Conservation (phyloP, 2,797 vertebrate species). For the Anisognathus igniventris region DNA sequence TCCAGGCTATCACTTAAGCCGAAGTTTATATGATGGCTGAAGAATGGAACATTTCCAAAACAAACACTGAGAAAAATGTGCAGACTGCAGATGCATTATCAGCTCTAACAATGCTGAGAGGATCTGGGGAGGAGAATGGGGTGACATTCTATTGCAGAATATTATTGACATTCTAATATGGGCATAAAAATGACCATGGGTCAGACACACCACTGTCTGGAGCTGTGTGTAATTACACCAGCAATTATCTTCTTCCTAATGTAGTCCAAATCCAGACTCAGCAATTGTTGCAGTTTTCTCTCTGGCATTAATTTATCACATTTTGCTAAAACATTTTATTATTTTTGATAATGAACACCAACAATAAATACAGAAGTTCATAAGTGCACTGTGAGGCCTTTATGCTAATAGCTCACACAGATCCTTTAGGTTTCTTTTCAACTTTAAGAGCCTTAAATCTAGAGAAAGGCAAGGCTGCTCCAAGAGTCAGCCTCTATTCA, state of each 20-base stretch:
- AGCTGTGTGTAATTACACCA: background rate
- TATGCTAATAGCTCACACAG: background rate
- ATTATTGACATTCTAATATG: background rate
- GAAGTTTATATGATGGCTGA: background rate
- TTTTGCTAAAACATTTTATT: background rate
- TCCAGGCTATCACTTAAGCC: background rate
- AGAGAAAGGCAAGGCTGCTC: background rate
- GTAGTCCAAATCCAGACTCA: background rate
- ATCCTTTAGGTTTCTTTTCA: background rate
- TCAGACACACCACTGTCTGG: background rate
- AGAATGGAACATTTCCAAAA: conserved; percentile 22
- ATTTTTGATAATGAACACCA: background rate
- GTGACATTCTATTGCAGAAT: background rate
- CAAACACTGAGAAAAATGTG: background rate
- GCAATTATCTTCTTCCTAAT: background rate
- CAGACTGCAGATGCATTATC: background rate
- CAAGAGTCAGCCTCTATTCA: conserved; percentile 14
- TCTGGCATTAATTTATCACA: background rate
- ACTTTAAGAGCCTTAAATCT: conserved; percentile 4
- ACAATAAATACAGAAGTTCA: background rate
- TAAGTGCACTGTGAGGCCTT: background rate
- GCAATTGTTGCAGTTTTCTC: background rate
- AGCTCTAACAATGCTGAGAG: background rate
- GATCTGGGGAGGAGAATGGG: background rate
- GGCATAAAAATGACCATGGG: background rate